Percentiles rank a stretch among this genome's conserved stretches.
Evolutionary conservation across 2,888 invertebrate genomes (phyloP).

Genomic region (Boloria euphrosyne): DNA sequence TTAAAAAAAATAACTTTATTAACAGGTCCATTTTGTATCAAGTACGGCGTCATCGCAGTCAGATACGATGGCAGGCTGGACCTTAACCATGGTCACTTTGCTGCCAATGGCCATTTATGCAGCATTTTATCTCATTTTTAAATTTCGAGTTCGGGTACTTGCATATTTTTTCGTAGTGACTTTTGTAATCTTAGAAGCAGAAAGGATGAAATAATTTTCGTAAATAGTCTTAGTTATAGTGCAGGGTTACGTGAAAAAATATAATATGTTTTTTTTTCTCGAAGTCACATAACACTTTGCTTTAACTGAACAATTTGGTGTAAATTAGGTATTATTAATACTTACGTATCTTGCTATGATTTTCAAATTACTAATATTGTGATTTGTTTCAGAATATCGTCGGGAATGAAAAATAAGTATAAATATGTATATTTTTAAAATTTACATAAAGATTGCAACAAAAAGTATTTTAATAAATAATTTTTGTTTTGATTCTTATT

Average conservation of each 20-base stretch:
- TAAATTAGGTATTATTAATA: too few relatives aligned
- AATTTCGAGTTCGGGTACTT: slow-evolving; percentile 70
- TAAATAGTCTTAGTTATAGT: too few relatives aligned
- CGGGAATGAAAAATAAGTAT: slow-evolving; percentile 58
- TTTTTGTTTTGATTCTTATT: too few relatives aligned
- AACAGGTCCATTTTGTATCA: slow-evolving; percentile 51
- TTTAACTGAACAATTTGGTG: too few relatives aligned
- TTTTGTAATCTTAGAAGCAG: too few relatives aligned
- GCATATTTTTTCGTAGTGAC: background rate
- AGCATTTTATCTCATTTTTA: slow-evolving; percentile 61
- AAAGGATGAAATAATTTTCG: too few relatives aligned
- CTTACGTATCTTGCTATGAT: background rate
- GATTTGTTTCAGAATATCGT: slow-evolving; percentile 71
- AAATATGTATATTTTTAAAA: slow-evolving; percentile 25
- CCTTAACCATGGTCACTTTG: slow-evolving; percentile 49
- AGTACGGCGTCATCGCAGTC: slow-evolving; percentile 48
- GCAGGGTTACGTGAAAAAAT: too few relatives aligned
- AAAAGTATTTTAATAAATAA: background rate
- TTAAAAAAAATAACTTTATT: background rate
- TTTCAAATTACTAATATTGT: background rate
- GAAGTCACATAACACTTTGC: too few relatives aligned
- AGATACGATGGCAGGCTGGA: slow-evolving; percentile 57
- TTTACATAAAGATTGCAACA: slow-evolving; percentile 2
- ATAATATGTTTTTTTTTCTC: too few relatives aligned
- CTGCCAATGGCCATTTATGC: slow-evolving; percentile 54